These are phyloP conservation scores for Gymnocheta viridis DNA, from an alignment of 2,888 invertebrate genomes.

Conservation along the genomic window DNA sequence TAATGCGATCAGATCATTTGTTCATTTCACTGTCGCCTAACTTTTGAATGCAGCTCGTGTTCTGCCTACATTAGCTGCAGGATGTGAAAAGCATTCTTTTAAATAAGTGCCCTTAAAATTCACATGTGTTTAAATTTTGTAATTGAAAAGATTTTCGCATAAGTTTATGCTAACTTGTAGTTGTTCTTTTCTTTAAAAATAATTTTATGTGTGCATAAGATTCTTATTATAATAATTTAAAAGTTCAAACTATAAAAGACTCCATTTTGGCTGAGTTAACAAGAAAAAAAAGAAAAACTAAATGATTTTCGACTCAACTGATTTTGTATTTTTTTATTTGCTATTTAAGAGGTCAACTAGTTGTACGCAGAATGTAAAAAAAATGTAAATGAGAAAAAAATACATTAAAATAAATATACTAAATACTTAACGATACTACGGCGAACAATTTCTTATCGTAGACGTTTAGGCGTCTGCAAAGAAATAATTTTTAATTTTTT, in stretches of 20 bases:
- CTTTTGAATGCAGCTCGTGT: too few relatives aligned
- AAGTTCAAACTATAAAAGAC: neutral
- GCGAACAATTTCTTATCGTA: neutral
- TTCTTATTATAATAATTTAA: neutral
- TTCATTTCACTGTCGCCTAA: too few relatives aligned
- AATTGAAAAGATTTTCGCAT: too few relatives aligned
- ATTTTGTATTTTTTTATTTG: neutral
- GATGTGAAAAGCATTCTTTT: too few relatives aligned
- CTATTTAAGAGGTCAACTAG: neutral
- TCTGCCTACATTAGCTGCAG: too few relatives aligned
- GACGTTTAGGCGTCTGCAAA: constrained; percentile 13
- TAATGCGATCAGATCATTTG: too few relatives aligned
- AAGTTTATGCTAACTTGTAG: too few relatives aligned
- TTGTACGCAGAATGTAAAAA: neutral
- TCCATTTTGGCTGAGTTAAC: neutral
- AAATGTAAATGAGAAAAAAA: neutral
- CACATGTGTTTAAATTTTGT: too few relatives aligned
- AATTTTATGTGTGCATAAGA: neutral
- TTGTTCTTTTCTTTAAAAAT: neutral
- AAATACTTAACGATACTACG: neutral
- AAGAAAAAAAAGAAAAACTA: neutral
- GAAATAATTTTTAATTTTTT: neutral
- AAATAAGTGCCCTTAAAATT: too few relatives aligned
- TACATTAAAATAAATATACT: neutral
- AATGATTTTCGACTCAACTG: neutral